Percentiles rank a stretch among this genome's conserved stretches.
These are phyloP conservation scores for Dasysyrphus tricinctus DNA, from an alignment of 2,888 invertebrate genomes.

Conservation along the genomic window DNA sequence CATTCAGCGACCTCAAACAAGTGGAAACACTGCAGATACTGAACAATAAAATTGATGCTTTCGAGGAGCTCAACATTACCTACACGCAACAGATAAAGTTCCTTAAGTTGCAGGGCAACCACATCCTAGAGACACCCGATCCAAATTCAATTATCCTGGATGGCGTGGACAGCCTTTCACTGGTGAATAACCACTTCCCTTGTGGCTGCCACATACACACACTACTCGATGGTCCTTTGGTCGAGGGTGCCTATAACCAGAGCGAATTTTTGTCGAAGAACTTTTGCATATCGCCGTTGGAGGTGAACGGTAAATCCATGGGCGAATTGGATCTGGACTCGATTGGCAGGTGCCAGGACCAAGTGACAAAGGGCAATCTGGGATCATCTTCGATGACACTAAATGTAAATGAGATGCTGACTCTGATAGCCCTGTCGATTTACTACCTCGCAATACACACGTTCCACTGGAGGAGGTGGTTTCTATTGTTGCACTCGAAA, in stretches of 20 bases:
- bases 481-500: slow-evolving; percentile 43
- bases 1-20: slow-evolving; percentile 90
- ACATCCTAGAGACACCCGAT: slow-evolving; percentile 90
- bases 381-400: slow-evolving; percentile 84
- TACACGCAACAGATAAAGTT: slow-evolving; percentile 89
- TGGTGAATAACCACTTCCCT: slow-evolving; percentile 92
- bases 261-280: slow-evolving; percentile 89
- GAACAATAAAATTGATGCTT: slow-evolving; percentile 93
- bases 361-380: slow-evolving; percentile 87
- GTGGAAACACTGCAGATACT: slow-evolving; percentile 90
- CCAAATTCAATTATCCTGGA: slow-evolving; percentile 88
- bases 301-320: slow-evolving; percentile 91
- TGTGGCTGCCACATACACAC: slow-evolving; percentile 94
- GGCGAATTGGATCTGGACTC: slow-evolving; percentile 87
- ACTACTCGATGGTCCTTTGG: slow-evolving; percentile 90
- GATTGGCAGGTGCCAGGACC: slow-evolving; percentile 88
- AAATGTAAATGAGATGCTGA: slow-evolving; percentile 80
- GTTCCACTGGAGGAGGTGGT: slow-evolving; percentile 65
- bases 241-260: slow-evolving; percentile 86
- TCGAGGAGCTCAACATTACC: slow-evolving; percentile 89
- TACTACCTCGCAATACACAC: slow-evolving; percentile 73
- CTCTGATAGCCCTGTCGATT: slow-evolving; percentile 79
- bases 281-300: slow-evolving; percentile 93
- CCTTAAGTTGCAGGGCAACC: slow-evolving; percentile 92
- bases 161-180: slow-evolving; percentile 89